phyloP scores from a whole-genome alignment of 2,113 vertebrate species.

The Gavia stellata region DNA sequence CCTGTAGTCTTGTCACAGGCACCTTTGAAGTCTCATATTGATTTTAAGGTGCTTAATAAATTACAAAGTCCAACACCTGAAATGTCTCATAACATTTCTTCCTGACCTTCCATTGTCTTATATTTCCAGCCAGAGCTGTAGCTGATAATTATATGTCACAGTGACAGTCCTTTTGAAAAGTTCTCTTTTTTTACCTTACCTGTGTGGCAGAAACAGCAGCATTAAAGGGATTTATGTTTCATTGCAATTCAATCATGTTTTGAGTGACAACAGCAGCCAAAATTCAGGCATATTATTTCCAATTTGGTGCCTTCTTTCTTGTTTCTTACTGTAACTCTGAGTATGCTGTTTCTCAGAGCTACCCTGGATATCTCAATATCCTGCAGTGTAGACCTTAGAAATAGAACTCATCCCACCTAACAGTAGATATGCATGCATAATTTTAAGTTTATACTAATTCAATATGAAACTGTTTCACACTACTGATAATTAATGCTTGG shows the following conservation, averaged over 20 bases:
- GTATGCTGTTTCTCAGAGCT: background rate
- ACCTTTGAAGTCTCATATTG: background rate
- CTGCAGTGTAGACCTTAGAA: background rate
- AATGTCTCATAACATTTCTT: background rate
- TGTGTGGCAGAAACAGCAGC: background rate
- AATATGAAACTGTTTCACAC: background rate
- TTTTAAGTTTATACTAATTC: background rate
- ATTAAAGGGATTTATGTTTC: constrained; percentile 7
- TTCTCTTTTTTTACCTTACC: background rate
- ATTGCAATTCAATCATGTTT: background rate
- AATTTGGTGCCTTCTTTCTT: background rate
- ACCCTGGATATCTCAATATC: background rate
- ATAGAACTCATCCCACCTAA: background rate
- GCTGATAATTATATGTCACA: background rate
- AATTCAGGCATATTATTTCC: background rate
- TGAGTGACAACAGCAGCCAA: background rate
- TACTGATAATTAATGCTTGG: background rate
- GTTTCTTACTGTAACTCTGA: background rate
- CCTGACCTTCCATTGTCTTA: background rate
- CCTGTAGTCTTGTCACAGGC: background rate
- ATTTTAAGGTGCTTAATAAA: background rate
- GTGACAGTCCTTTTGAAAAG: background rate
- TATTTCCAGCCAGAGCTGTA: background rate
- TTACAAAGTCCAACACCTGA: background rate
- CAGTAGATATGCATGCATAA: background rate